Evolutionary conservation across 2,113 vertebrate genomes (phyloP).

Genomic region (Labeo catla): DNA sequence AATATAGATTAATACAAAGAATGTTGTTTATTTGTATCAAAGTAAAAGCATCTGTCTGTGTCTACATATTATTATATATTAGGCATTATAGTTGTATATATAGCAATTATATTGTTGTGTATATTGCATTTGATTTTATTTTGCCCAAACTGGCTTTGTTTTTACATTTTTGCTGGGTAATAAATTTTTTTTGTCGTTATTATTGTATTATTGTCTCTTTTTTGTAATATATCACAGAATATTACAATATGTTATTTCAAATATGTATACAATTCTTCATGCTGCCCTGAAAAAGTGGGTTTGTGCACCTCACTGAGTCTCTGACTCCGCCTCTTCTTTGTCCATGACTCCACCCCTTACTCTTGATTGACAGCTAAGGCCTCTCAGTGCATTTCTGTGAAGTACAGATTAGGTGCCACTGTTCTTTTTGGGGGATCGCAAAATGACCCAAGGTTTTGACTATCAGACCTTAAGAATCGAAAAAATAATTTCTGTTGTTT

Average conservation of each 20-base stretch:
- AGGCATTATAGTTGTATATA: not conserved
- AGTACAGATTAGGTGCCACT: not conserved
- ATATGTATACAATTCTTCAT: not conserved
- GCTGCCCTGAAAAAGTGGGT: conserved; percentile 4
- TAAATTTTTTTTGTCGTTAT: not conserved
- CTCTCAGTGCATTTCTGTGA: not conserved
- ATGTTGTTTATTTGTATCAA: not conserved
- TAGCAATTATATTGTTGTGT: not conserved
- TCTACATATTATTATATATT: not conserved
- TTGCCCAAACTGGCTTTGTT: not conserved
- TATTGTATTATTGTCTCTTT: not conserved
- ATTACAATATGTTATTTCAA: not conserved
- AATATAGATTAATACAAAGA: not conserved
- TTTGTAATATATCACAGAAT: not conserved
- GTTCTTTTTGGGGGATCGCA: not conserved
- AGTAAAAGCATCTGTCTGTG: not conserved
- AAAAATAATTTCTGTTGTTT: not conserved
- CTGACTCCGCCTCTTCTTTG: conserved; percentile 22
- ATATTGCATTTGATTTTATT: not conserved
- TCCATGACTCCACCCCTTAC: not conserved
- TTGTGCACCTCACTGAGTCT: not conserved
- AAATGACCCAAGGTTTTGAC: not conserved
- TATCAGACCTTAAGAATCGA: not conserved
- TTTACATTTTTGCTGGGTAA: not conserved
- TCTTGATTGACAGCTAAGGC: conserved; percentile 4